phyloP scores from a whole-genome alignment of 2,113 vertebrate genomes.

The Phyllostomus hastatus region DNA sequence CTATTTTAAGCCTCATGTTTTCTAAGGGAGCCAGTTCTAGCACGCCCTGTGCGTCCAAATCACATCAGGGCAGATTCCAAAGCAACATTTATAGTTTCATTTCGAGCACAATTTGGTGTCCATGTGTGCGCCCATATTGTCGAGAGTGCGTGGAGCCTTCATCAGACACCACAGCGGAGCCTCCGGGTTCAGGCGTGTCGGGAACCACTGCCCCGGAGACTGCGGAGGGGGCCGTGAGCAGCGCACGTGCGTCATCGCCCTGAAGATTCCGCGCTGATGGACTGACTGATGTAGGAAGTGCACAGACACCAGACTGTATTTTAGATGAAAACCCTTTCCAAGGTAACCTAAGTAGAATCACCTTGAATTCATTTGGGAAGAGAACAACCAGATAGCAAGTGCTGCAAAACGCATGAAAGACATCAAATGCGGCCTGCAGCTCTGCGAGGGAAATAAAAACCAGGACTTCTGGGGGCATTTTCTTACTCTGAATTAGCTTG shows the following conservation, averaged over 20 bases:
- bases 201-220: neutral
- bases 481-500: constrained; percentile 4
- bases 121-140: neutral
- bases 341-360: neutral
- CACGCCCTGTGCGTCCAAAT: neutral
- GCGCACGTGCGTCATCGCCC: neutral
- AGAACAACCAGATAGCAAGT: constrained; percentile 52
- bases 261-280: neutral
- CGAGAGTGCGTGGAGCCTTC: neutral
- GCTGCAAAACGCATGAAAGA: constrained; percentile 24
- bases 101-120: neutral
- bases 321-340: constrained; percentile 32
- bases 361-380: constrained; percentile 58
- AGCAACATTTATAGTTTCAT: neutral
- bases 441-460: constrained; percentile 11
- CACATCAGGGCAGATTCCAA: neutral
- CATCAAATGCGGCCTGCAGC: constrained; percentile 19
- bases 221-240: neutral
- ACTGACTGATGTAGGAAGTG: neutral
- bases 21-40: neutral
- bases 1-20: neutral
- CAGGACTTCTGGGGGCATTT: neutral
- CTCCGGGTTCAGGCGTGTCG: neutral
- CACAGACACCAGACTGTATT: neutral
- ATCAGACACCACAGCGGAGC: neutral